Evolutionary conservation across 2,888 invertebrate genomes (phyloP), one percentile per base, ranked within the genome.

Genomic region (Colostygia pectinataria): DNA sequence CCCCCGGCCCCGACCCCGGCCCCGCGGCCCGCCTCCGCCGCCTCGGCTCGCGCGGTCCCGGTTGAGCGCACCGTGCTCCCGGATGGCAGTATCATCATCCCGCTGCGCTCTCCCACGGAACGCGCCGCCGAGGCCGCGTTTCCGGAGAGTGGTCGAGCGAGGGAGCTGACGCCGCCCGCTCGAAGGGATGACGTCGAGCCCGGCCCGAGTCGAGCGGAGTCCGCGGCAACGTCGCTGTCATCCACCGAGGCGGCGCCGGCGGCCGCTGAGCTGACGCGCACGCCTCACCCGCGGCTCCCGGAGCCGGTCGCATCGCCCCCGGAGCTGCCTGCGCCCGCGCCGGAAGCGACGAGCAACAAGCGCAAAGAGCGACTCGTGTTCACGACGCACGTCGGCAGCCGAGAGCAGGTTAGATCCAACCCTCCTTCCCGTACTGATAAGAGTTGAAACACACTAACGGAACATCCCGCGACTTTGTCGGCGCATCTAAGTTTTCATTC

Each of bases 331-430:
- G 28, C 42, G 23, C 47, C 38, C 25, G 28, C 42, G 23, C 36
- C 38, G 3, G 62, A 60, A 7, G 62, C 63, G 0, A 65, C 69
- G 4, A 66, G 66, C 5, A 64, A 62, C 4, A 66, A 68, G 9
- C 68, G 78, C 25, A 79, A 76, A 40, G 84, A 86, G 54, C 85
- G 93, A 34, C 78, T 94, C 34, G 85, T 93, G 41, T 94, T 94
- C 71, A 92, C 93, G 44, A 94, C 94, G 5, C 91, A 93, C 58
- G 83, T 94, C 32, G 94, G 94, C 20, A 94, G 93, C 66, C 91
- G 92, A 67, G 94, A 94, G 64, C 94, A 93, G 76, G 52, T 52
- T n/a, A n/a, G n/a, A n/a, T n/a, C n/a, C n/a, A n/a, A n/a, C n/a
- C n/a, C n/a, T n/a, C n/a, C n/a, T n/a, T n/a, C n/a, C n/a, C n/a